Evolutionary conservation across 2,113 vertebrate genomes (phyloP), one percentile per base, ranked within the genome.

Genomic region (Merops nubicus): DNA sequence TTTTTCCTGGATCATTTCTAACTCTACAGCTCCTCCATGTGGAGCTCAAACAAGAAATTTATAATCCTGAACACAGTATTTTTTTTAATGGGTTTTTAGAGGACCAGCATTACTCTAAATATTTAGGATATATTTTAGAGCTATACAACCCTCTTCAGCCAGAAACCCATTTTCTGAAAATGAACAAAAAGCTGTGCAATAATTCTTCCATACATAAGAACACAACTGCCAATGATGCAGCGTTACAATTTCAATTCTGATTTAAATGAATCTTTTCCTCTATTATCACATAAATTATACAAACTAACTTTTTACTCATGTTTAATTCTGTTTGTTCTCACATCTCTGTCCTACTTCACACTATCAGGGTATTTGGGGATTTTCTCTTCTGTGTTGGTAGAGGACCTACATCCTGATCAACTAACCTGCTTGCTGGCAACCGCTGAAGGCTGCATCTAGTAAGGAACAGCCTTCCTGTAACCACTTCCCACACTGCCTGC

Each of bases 11-110:
- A 34, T 65, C 11, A 79, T 92, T 92, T 78, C 22, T 96, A 92
- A 94, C 94, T 97, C 92, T 79, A 57, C 17, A 93, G 95, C 94
- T 83, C 92, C 88, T 56, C 90, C 94, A 33, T 14, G 92, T 97
- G 95, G 95, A 92, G 19, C 68, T 25, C 14, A 62, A 48, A 59
- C 20, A 84, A 73, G 40, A 88, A 70, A 70, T 56, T 13, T 80
- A 36, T 33, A 60, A 42, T 33, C 34, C 11, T 59, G 70, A 93
- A 50, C 25, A 51, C 11, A 17, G 9, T 38, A 69, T 6, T 51
- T 51, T 21, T 57, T 21, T 4, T 34, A 8, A 57, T 56, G 10
- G 3, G 7, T 59, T 92, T 88, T 31, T 19, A 79, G 40, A 85
- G 25, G 34, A 50, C 10, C 43, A 85, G 9, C 5, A 83, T 38